Percentiles rank a stretch among this genome's conserved stretches.
Conservation (phyloP, 2,888 invertebrate species). For the Lithophane semibrunnea region DNA sequence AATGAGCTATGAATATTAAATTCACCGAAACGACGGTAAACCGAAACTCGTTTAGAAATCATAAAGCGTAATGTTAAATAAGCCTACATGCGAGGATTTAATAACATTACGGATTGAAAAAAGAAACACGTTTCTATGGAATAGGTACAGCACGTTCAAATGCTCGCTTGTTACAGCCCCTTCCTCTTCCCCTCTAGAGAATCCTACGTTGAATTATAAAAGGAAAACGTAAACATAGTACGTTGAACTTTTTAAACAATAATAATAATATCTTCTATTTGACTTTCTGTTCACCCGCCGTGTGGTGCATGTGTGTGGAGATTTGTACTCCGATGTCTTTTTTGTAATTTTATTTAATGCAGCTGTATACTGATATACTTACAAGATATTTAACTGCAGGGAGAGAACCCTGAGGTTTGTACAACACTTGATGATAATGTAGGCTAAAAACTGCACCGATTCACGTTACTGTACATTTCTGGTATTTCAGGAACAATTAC, state of each 20-base stretch:
- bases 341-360: neutral
- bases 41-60: neutral
- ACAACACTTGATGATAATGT: neutral
- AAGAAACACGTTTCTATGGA: neutral
- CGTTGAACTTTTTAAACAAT: constrained; percentile 26
- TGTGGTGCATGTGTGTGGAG: neutral
- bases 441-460: neutral
- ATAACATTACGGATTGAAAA: neutral
- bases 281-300: neutral
- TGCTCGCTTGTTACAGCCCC: neutral
- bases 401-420: neutral
- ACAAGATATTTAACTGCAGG: neutral
- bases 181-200: neutral
- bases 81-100: neutral
- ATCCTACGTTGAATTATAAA: constrained; percentile 36
- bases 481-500: neutral
- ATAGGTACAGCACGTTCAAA: neutral
- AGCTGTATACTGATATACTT: neutral
- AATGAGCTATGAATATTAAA: neutral
- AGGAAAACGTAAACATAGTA: constrained; percentile 26
- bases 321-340: neutral
- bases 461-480: neutral
- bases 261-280: neutral
- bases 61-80: neutral
- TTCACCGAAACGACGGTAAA: neutral